Conservation (phyloP, 2,888 invertebrate genomes). For the Lottia gigantea region DNA sequence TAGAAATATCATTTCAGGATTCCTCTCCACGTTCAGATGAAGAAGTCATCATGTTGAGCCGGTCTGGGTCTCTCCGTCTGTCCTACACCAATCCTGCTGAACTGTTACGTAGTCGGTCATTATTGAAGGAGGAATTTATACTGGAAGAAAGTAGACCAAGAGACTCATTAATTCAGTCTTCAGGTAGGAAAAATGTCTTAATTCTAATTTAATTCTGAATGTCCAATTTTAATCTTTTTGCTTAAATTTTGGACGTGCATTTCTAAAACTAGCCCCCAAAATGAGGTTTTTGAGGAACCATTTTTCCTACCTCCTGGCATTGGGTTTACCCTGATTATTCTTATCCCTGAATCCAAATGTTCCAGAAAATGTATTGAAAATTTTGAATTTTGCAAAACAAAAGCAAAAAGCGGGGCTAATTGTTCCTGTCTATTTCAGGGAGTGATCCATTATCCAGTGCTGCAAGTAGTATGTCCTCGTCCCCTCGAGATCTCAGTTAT, state of each 20-base stretch:
- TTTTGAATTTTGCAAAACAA: too few relatives aligned
- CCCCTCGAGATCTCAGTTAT: conserved; percentile 34
- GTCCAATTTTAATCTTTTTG: too few relatives aligned
- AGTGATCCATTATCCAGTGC: conserved; percentile 46
- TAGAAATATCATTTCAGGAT: conserved; percentile 32
- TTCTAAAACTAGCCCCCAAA: too few relatives aligned
- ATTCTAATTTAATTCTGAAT: too few relatives aligned
- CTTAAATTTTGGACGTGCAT: too few relatives aligned
- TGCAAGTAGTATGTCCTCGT: conserved; percentile 31
- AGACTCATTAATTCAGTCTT: conserved; percentile 45
- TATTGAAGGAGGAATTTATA: conserved; percentile 59
- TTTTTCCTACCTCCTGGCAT: too few relatives aligned
- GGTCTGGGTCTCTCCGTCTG: conserved; percentile 13
- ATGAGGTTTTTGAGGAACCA: too few relatives aligned
- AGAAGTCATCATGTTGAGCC: conserved; percentile 22
- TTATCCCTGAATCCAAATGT: too few relatives aligned
- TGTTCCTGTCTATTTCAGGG: conserved; percentile 40
- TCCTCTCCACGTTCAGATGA: conserved; percentile 51
- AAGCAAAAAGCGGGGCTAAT: too few relatives aligned
- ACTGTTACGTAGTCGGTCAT: conserved; percentile 45
- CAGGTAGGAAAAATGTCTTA: conserved; percentile 35
- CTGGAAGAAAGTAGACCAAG: conserved; percentile 60
- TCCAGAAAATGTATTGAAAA: too few relatives aligned
- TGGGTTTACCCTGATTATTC: too few relatives aligned
- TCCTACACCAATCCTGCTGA: conserved; percentile 37